Percentiles rank a stretch among this genome's conserved stretches.
phyloP scores from a whole-genome alignment of 2,888 invertebrate species.

The Argyresthia goedartella region DNA sequence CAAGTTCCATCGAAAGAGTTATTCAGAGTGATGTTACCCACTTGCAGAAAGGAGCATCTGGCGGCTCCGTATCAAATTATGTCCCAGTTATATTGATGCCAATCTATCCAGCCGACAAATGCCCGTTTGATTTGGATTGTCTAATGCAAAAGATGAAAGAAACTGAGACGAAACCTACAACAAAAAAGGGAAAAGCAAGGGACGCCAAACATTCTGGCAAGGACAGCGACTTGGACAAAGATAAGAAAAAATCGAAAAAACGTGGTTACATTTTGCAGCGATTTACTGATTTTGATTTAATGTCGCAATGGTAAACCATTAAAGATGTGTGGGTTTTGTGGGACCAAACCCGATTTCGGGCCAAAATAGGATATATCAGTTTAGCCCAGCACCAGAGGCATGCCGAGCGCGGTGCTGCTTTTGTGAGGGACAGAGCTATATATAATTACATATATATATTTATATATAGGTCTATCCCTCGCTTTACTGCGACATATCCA shows the following conservation, averaged over 20 bases:
- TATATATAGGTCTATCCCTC: too few species aligned
- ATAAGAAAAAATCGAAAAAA: slow-evolving; percentile 34
- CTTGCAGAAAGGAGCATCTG: neutral
- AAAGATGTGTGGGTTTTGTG: too few species aligned
- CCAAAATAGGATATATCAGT: too few species aligned
- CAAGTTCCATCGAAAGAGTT: too few species aligned
- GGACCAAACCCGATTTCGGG: too few species aligned
- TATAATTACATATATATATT: too few species aligned
- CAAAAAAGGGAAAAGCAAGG: slow-evolving; percentile 18
- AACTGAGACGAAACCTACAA: slow-evolving; percentile 21
- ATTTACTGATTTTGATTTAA: slow-evolving; percentile 48
- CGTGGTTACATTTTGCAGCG: slow-evolving; percentile 44
- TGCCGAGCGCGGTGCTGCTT: too few species aligned
- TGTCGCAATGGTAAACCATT: slow-evolving; percentile 47
- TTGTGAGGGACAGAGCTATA: too few species aligned
- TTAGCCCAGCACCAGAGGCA: too few species aligned
- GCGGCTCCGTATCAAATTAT: neutral
- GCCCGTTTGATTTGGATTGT: slow-evolving; percentile 52
- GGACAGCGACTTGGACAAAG: slow-evolving; percentile 18
- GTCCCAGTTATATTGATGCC: slow-evolving; percentile 60
- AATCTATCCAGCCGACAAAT: slow-evolving; percentile 42
- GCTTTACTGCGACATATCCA: too few species aligned
- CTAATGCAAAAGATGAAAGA: slow-evolving; percentile 39
- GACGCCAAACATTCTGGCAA: slow-evolving; percentile 13
- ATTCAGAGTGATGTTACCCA: neutral